Evolutionary conservation across 2,113 vertebrate species (phyloP).

Genomic region (Noctilio leporinus): DNA sequence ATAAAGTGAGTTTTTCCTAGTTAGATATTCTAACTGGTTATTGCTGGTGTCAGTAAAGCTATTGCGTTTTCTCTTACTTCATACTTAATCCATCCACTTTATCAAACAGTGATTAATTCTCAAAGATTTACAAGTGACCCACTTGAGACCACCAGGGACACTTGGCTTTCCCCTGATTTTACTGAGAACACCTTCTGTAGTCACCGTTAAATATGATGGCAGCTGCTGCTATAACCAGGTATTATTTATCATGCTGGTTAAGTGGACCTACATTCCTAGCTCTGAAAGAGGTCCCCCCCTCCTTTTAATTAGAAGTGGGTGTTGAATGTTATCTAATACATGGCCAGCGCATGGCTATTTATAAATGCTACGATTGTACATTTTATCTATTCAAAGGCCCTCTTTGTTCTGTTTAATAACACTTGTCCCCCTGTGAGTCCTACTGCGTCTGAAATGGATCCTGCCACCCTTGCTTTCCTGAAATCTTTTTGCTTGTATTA

Average conservation of each 20-base stretch:
- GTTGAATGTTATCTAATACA: not conserved
- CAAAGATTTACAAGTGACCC: not conserved
- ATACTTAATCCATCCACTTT: not conserved
- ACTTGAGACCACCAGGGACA: not conserved
- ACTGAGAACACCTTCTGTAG: not conserved
- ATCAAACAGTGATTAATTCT: not conserved
- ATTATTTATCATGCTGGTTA: not conserved
- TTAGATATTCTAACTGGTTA: not conserved
- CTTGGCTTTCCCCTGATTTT: not conserved
- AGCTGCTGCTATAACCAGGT: not conserved
- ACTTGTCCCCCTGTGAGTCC: not conserved
- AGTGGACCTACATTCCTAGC: not conserved
- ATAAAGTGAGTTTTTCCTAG: not conserved
- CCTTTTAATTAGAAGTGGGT: conserved; percentile 40
- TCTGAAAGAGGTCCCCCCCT: not conserved
- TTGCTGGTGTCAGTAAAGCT: not conserved
- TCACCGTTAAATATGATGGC: not conserved
- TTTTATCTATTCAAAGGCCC: conserved; percentile 13
- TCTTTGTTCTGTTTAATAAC: not conserved
- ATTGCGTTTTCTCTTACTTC: not conserved
- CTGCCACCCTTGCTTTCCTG: not conserved
- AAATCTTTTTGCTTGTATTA: not conserved
- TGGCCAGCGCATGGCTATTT: not conserved
- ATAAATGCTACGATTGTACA: conserved; percentile 16
- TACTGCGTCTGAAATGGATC: not conserved